Conservation (phyloP, 2,797 vertebrate species). For the Streptopelia turtur region DNA sequence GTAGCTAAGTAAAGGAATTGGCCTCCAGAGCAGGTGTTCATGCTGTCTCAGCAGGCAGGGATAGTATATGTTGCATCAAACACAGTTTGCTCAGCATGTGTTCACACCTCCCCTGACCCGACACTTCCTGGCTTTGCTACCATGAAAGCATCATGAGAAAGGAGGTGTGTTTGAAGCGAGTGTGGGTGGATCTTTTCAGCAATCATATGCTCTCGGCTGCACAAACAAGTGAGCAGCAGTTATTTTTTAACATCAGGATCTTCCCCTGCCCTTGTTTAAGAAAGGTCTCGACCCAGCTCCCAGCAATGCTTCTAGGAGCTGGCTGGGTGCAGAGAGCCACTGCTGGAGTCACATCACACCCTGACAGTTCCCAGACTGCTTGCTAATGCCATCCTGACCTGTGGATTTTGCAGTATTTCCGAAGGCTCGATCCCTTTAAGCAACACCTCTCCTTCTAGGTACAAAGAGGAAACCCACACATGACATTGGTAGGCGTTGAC, state of each 20-base stretch:
- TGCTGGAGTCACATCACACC: neutral
- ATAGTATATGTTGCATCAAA: slow-evolving; percentile 53
- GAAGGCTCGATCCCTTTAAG: neutral
- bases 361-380: neutral
- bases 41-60: slow-evolving; percentile 59
- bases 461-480: neutral
- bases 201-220: neutral
- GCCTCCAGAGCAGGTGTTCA: slow-evolving; percentile 43
- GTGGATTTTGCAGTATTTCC: neutral
- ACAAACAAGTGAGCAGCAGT: neutral
- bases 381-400: rapidly evolving
- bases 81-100: slow-evolving; percentile 14
- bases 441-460: neutral
- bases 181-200: neutral
- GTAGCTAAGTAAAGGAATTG: slow-evolving; percentile 49
- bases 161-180: slow-evolving; percentile 4
- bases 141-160: slow-evolving; percentile 22
- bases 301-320: neutral
- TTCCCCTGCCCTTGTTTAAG: neutral
- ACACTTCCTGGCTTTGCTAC: slow-evolving; percentile 29
- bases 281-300: neutral
- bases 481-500: neutral
- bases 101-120: slow-evolving; percentile 35
- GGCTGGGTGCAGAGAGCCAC: rapidly evolving
- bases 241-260: neutral